phyloP scores from a whole-genome alignment of 2,113 vertebrate genomes.

The Cervus canadensis region DNA sequence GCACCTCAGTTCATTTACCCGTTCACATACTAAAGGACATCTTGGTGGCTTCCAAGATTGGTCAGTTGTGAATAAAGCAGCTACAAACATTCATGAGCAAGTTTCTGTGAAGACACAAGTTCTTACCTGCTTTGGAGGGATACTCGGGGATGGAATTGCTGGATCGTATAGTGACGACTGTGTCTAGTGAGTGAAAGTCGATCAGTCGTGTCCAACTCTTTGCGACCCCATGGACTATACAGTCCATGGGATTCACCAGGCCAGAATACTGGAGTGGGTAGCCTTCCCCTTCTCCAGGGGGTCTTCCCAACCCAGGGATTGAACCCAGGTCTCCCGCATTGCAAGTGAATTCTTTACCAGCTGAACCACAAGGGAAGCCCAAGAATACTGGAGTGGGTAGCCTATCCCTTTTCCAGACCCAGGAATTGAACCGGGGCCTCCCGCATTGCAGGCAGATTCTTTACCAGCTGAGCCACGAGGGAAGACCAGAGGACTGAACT shows the following conservation, averaged over 20 bases:
- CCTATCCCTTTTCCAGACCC: neutral
- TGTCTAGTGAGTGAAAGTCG: neutral
- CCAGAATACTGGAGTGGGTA: neutral
- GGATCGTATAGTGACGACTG: neutral
- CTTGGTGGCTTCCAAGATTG: neutral
- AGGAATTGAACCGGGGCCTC: neutral
- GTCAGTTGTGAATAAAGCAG: neutral
- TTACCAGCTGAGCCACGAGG: neutral
- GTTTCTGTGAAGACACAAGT: neutral
- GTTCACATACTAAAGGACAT: neutral
- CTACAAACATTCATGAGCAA: neutral
- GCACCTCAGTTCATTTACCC: neutral
- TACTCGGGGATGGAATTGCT: neutral
- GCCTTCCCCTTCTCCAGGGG: neutral
- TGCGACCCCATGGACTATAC: neutral
- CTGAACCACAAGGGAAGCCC: neutral
- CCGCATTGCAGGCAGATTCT: accelerated
- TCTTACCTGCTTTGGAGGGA: neutral
- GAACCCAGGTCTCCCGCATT: neutral
- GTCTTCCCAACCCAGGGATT: neutral
- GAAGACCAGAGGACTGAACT: neutral
- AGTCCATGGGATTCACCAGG: neutral
- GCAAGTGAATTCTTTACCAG: neutral
- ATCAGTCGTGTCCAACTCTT: neutral
- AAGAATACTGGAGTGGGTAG: neutral